Base-by-base conservation (phyloP, 2,888 invertebrate genomes). In the Pyrrhia umbra region DNA sequence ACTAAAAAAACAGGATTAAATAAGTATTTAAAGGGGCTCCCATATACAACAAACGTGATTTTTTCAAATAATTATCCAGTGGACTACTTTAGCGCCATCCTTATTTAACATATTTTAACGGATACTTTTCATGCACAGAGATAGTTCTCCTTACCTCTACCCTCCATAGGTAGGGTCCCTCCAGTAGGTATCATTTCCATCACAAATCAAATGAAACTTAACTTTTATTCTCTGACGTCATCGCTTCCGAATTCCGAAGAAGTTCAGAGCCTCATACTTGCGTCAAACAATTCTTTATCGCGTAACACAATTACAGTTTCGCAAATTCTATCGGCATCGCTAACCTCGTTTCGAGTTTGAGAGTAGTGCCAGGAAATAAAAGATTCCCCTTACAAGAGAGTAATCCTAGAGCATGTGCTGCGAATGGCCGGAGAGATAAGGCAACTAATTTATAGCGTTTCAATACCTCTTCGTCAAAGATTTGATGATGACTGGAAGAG, bases 391-490 rank as follows among this genome's bases (percentile, higher is more conserved):
- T 82, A 83, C 83, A 78, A 80, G 83, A 77, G 80, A 83, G 90
- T 91, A 91, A 91, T 91, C 90, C 89, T 42, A 75, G 86, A 88
- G 83, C 92, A 91, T 92, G 90, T 91, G 92, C 91, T 85, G 80
- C 86, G 91, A 92, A 90, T 91, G 92, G 92, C 84, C 90, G 85
- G 90, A 78, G 79, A 92, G 92, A 92, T 92, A 92, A 91, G 87
- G 68, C 85, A 72, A 82, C 88, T 92, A 92, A 92, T 92, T 92
- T 92, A 92, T 92, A 88, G 90, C 88, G 88, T 90, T 91, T 91
- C 92, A 91, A 92, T 92, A 92, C 91, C 88, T 87, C 77, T 18
- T 61, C 13, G 75, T 57, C 74, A 16, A 34, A 50, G 79, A 75
- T 39, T 27, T 54, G 9, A 8, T 0, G 0, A 0, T 0, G 13